Conservation (phyloP, 2,113 vertebrate genomes). For the Acrocephalus arundinaceus region DNA sequence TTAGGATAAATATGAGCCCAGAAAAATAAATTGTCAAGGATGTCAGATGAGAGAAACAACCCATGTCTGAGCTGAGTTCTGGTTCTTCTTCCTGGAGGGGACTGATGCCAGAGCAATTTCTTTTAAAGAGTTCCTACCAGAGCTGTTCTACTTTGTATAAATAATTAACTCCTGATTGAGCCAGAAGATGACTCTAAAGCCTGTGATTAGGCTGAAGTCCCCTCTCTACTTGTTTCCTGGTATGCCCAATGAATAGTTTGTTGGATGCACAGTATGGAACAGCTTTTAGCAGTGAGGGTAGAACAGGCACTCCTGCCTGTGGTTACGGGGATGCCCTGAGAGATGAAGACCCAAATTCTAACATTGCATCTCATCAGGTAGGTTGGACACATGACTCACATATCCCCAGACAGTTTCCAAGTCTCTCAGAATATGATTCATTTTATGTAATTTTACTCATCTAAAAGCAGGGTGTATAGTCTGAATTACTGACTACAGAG, state of each 20-base stretch:
- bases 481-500: conserved; percentile 40
- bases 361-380: background rate
- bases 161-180: background rate
- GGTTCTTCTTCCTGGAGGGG: background rate
- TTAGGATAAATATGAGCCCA: background rate
- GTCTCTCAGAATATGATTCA: background rate
- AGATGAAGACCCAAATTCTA: background rate
- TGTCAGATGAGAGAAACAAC: background rate
- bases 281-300: background rate
- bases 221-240: background rate
- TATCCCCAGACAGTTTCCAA: background rate
- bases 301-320: background rate
- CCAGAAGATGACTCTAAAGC: background rate
- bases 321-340: background rate
- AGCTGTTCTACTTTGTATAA: background rate
- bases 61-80: background rate
- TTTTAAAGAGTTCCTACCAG: background rate
- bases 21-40: background rate
- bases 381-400: conserved; percentile 25
- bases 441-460: conserved; percentile 25
- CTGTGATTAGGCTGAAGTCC: background rate
- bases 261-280: background rate
- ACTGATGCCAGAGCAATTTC: background rate
- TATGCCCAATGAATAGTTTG: background rate
- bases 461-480: conserved; percentile 23